Evolutionary conservation across 2,888 invertebrate species (phyloP).

Genomic region (Pseudanteris insignis): DNA sequence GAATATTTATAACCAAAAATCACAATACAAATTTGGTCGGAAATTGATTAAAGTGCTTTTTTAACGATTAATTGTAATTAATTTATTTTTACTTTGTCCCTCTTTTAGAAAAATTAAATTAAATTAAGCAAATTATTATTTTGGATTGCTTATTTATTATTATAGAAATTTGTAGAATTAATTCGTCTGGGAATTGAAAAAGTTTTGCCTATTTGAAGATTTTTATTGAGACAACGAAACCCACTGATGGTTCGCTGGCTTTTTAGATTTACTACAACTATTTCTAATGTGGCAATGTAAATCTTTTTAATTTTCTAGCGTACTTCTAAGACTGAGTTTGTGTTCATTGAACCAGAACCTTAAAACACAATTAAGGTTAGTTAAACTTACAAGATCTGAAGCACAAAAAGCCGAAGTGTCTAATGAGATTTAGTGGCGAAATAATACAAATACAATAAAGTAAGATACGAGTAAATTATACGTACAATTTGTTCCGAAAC

Average conservation of each 20-base stretch:
- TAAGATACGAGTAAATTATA: too few relatives aligned
- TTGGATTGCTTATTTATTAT: not conserved
- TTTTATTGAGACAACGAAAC: slow-evolving; percentile 15
- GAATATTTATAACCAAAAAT: too few relatives aligned
- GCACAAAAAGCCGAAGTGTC: slow-evolving; percentile 4
- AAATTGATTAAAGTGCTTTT: too few relatives aligned
- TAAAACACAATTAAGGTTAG: slow-evolving; percentile 16
- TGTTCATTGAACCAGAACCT: slow-evolving; percentile 24
- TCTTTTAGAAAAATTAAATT: too few relatives aligned
- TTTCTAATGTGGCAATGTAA: slow-evolving; percentile 31
- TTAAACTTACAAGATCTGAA: slow-evolving; percentile 18
- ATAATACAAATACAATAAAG: too few relatives aligned
- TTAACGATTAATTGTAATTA: not conserved
- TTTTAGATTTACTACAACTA: slow-evolving; percentile 11
- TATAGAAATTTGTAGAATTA: not conserved
- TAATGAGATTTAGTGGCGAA: slow-evolving; percentile 3
- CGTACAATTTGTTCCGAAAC: too few relatives aligned
- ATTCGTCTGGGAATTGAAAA: not conserved
- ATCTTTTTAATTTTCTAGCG: slow-evolving; percentile 32
- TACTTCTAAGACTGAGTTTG: slow-evolving; percentile 18
- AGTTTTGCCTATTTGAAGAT: not conserved
- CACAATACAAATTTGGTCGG: too few relatives aligned
- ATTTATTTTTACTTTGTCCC: too few relatives aligned
- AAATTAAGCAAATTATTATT: not conserved
- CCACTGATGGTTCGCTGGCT: slow-evolving; percentile 5